Conservation (phyloP, 1,140 invertebrate genomes). For the Ceratina australensis region DNA sequence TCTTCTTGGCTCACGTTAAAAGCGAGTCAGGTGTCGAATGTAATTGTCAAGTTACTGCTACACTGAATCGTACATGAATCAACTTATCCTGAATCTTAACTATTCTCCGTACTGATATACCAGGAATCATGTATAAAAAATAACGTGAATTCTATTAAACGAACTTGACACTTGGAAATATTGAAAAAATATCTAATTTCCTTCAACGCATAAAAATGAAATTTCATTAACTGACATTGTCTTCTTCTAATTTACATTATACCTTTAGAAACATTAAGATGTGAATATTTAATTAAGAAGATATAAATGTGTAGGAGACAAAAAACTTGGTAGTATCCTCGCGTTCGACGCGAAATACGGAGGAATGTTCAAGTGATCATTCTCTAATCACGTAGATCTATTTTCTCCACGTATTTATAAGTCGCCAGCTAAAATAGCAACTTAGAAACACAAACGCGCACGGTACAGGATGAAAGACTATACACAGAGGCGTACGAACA, state of each 20-base stretch:
- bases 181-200: no score
- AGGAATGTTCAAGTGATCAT: background rate
- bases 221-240: no score
- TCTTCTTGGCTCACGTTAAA: background rate
- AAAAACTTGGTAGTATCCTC: background rate
- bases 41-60: background rate
- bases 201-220: no score
- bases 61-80: background rate
- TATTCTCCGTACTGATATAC: background rate
- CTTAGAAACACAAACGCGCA: constrained; percentile 49
- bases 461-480: background rate
- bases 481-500: background rate
- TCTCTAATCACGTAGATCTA: constrained; percentile 36
- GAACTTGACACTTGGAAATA: no score
- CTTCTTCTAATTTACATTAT: no score
- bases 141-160: no score
- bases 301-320: no score
- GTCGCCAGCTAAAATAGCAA: constrained; percentile 44
- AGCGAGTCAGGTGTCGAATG: background rate
- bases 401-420: constrained; percentile 60
- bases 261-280: no score
- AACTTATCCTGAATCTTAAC: background rate
- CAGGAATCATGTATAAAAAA: no score
- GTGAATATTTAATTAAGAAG: no score
- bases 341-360: background rate